Conservation (phyloP, 2,797 vertebrate species). For the Cetoscarus ocellatus region DNA sequence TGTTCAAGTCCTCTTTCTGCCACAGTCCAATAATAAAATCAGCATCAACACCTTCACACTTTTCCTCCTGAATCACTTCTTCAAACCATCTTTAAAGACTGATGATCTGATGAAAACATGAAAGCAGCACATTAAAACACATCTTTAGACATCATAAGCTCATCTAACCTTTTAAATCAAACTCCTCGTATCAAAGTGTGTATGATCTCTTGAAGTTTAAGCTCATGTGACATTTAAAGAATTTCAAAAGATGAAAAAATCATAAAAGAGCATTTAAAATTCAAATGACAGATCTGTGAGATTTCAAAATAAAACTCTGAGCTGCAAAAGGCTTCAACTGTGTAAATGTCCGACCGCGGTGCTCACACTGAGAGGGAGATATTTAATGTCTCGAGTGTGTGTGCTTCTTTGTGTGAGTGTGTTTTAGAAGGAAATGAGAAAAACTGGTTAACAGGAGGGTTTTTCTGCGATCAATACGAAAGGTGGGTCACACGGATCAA, state of each 20-base stretch:
- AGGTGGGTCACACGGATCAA: not conserved
- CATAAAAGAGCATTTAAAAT: no score
- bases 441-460: conserved; percentile 7
- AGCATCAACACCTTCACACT: no score
- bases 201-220: not conserved
- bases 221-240: not conserved
- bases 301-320: not conserved
- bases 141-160: no score
- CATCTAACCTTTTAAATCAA: not conserved
- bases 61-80: no score
- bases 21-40: no score
- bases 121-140: not conserved
- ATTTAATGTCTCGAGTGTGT: not conserved
- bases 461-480: not conserved
- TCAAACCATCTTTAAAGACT: no score
- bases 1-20: no score
- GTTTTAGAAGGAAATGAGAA: conserved; percentile 3
- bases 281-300: not conserved
- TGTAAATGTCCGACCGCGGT: not conserved
- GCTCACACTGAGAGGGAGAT: not conserved
- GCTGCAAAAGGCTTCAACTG: not conserved
- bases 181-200: not conserved
- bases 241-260: not conserved
- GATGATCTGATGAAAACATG: not conserved
- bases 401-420: not conserved